A percentile compares a stretch with the other conserved stretches of the same genome.
These are phyloP conservation scores for Stigmatopora argus DNA, from an alignment of 2,113 vertebrate species.

Conservation along the genomic window DNA sequence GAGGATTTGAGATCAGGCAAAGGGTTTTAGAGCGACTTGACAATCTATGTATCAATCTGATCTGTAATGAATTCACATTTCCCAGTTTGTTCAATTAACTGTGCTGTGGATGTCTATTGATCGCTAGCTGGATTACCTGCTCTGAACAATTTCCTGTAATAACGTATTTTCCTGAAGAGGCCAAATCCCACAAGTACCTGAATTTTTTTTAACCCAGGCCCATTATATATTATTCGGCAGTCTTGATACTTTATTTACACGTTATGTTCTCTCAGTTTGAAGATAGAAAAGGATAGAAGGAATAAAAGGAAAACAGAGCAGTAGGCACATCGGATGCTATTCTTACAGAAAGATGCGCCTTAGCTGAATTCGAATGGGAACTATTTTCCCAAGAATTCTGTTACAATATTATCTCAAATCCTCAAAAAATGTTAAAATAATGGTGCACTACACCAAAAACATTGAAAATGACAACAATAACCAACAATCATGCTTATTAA, in stretches of 20 bases:
- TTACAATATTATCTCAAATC: too few relatives aligned
- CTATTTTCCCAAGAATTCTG: too few relatives aligned
- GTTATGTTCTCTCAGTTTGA: background rate
- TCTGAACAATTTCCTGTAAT: slow-evolving; percentile 46
- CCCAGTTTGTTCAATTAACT: slow-evolving; percentile 57
- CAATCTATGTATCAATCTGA: slow-evolving; percentile 24
- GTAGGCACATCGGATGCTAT: background rate
- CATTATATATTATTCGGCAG: background rate
- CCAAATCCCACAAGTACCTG: slow-evolving; percentile 27
- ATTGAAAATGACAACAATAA: too few relatives aligned
- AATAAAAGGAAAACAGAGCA: background rate
- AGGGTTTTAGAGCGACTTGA: slow-evolving; percentile 3
- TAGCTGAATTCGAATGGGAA: too few relatives aligned
- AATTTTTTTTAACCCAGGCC: background rate
- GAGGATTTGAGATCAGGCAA: slow-evolving; percentile 5
- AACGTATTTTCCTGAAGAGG: slow-evolving; percentile 35
- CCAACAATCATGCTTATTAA: background rate
- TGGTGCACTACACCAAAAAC: too few relatives aligned
- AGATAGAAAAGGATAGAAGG: slow-evolving; percentile 6
- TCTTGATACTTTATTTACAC: background rate
- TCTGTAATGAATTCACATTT: slow-evolving; percentile 40
- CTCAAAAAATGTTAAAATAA: too few relatives aligned
- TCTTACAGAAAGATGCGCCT: too few relatives aligned
- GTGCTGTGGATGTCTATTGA: slow-evolving; percentile 45
- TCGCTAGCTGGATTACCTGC: slow-evolving; percentile 52